phyloP scores from a whole-genome alignment of 2,113 vertebrate species.

The Cochlearius cochlearius region DNA sequence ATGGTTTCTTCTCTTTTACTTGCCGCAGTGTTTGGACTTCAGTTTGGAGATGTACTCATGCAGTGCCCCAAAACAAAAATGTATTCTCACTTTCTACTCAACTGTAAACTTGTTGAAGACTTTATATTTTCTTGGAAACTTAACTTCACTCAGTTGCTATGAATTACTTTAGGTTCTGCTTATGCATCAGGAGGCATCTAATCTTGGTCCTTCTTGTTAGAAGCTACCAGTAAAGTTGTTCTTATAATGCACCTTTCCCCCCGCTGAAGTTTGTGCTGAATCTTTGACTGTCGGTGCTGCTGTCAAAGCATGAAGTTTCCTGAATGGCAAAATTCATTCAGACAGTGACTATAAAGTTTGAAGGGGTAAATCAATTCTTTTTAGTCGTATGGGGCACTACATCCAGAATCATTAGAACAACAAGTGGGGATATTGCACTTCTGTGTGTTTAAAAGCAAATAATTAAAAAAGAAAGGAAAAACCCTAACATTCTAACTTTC shows the following conservation, averaged over 20 bases:
- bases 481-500: neutral
- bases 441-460: neutral
- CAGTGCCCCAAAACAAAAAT: neutral
- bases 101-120: neutral
- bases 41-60: neutral
- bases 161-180: conserved; percentile 42
- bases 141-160: conserved; percentile 4
- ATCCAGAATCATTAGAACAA: neutral
- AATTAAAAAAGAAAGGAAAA: neutral
- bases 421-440: neutral
- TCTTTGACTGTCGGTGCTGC: conserved; percentile 43
- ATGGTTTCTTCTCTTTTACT: neutral
- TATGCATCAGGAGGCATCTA: neutral
- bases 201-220: conserved; percentile 13
- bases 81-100: neutral
- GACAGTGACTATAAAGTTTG: conserved; percentile 73
- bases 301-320: conserved; percentile 78
- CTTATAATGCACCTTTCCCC: neutral
- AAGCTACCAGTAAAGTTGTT: conserved; percentile 24
- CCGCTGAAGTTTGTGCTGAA: conserved; percentile 5
- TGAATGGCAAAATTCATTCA: conserved; percentile 79
- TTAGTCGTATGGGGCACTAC: neutral
- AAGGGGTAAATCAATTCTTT: neutral
- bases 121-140: neutral
- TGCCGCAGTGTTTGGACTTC: neutral